These are phyloP conservation scores for Aphidoletes aphidimyza DNA, from an alignment of 2,888 invertebrate species.

Conservation along the genomic window DNA sequence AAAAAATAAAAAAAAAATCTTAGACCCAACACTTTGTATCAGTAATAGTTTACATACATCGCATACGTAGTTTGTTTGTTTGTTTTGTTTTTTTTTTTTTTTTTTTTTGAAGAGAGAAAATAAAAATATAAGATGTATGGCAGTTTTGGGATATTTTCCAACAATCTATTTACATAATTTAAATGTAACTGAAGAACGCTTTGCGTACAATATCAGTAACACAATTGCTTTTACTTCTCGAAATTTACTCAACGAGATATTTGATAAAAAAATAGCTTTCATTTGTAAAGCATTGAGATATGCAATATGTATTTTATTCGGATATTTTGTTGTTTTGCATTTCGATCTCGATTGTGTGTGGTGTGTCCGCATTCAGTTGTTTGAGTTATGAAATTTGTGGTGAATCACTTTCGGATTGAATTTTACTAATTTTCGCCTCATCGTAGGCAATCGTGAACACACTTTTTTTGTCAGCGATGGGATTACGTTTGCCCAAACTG, in stretches of 20 bases:
- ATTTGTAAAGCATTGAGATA: background rate
- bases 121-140: background rate
- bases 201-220: background rate
- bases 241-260: background rate
- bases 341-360: no score
- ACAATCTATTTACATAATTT: constrained; percentile 4
- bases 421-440: constrained; percentile 86
- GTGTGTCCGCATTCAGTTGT: no score
- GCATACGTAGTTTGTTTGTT: background rate
- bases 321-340: background rate
- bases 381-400: constrained; percentile 70
- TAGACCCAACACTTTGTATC: background rate
- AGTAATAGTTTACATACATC: background rate
- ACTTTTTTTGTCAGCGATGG: constrained; percentile 88
- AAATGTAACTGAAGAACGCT: background rate
- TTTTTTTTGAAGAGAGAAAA: background rate
- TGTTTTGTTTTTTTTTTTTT: no score
- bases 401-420: constrained; percentile 82
- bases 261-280: background rate
- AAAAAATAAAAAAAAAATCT: background rate
- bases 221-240: background rate
- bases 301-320: no score
- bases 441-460: constrained; percentile 93
- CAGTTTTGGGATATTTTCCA: background rate
- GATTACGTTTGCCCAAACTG: constrained; percentile 71